Base-by-base conservation (phyloP, 2,888 invertebrate species). In the Hartigia nigra region DNA sequence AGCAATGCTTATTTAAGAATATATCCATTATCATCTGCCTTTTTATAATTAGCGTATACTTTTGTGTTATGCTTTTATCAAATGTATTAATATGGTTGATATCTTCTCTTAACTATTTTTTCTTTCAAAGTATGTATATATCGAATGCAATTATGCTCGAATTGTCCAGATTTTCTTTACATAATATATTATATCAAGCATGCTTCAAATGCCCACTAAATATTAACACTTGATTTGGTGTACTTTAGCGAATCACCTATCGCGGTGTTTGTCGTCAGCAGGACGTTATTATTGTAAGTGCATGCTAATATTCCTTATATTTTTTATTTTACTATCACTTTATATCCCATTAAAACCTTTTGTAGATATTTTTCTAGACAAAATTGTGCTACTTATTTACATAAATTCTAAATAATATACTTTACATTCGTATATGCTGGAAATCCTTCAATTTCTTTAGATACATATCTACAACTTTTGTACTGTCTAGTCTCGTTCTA, bases 171-270 rank as follows among this genome's bases (percentile, higher is more conserved):
- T 5, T 55, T 14, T 14, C 23, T 23, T 55, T 23, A 55, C 23
- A 23, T 55, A 55, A 55, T 55, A 55, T 55, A 55, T 55, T 55
- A 23, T 55, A 55, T 23, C 55, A 55, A 55, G 55, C 55, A 55
- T 23, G 55, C 23, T 55, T 55, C 23, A 23, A 23, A 77, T 81
- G 76, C 76, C 76, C 79, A 85, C 81, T 87, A 87, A 87, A 87
- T 78, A 80, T 84, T 84, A 85, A 83, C 81, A 75, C 77, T 79
- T 82, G 84, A 82, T 88, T 88, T 89, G 81, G 83, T 87, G 85
- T 87, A 90, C 81, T 86, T 84, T 89, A 91, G 91, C 87, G 86
- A 86, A 84, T 90, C 88, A 88, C 84, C 86, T 88, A 90, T 89
- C 91, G 91, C 83, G 86, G 86, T 84, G 85, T 84, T 83, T 87